phyloP scores from a whole-genome alignment of 2,888 invertebrate species.

The Helobdella robusta region DNA sequence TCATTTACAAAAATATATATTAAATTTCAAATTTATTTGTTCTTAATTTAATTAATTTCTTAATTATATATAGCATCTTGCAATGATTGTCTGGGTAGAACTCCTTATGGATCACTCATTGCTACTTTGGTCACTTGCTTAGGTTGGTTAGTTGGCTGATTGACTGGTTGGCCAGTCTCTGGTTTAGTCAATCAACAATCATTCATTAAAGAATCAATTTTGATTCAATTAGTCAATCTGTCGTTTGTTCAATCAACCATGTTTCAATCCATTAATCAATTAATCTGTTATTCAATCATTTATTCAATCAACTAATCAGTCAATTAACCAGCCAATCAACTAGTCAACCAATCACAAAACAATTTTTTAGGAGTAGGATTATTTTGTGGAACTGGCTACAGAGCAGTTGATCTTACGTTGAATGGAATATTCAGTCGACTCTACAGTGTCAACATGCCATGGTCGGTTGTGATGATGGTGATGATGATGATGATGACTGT shows the following conservation, averaged over 20 bases:
- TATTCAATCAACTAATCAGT: too few relatives aligned
- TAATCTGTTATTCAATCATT: too few relatives aligned
- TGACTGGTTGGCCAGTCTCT: too few relatives aligned
- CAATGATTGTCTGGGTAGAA: constrained; percentile 30
- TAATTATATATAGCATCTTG: constrained; percentile 17
- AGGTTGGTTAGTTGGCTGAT: constrained; percentile 32
- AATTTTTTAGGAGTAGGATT: constrained; percentile 38
- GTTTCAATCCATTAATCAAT: too few relatives aligned
- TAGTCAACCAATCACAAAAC: too few relatives aligned
- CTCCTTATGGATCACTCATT: constrained; percentile 43
- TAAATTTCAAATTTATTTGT: not conserved
- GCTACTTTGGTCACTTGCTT: constrained; percentile 43
- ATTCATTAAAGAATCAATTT: too few relatives aligned
- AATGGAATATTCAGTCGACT: constrained; percentile 43
- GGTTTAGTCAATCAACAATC: too few relatives aligned
- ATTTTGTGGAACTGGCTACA: constrained; percentile 46
- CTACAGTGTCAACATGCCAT: constrained; percentile 42
- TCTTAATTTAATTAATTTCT: not conserved
- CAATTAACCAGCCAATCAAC: too few relatives aligned
- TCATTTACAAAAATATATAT: too few relatives aligned
- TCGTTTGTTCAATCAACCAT: too few relatives aligned
- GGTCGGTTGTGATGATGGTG: constrained; percentile 36
- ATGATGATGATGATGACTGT: too few relatives aligned
- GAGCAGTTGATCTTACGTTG: constrained; percentile 43
- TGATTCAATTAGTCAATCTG: too few relatives aligned